Conservation (phyloP, 2,113 vertebrate genomes). For the Oreochromis tanganicae region DNA sequence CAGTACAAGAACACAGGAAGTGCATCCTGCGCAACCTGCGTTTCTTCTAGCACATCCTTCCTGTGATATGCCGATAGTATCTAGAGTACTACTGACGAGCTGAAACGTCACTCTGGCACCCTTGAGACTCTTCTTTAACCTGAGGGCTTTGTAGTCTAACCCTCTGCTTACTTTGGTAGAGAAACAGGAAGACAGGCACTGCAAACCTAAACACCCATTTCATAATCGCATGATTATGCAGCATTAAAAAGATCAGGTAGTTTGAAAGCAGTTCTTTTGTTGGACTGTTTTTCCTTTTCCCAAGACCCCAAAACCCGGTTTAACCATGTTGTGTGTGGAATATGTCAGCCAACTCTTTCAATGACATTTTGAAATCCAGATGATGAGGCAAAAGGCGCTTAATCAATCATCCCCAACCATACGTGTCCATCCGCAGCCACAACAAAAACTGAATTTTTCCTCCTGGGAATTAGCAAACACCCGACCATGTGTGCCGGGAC, state of each 20-base stretch:
- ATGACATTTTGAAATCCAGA: background rate
- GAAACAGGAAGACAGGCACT: conserved; percentile 29
- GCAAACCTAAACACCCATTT: conserved; percentile 35
- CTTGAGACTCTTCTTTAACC: conserved; percentile 1
- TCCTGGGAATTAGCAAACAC: conserved; percentile 9
- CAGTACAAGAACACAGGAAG: background rate
- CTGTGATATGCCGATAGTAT: conserved; percentile 38
- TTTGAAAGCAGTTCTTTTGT: background rate
- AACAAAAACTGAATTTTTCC: conserved; percentile 1
- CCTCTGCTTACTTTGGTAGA: conserved; percentile 12
- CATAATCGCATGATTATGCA: conserved; percentile 4
- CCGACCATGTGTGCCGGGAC: conserved; percentile 9
- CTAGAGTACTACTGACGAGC: conserved; percentile 23
- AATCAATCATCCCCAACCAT: conserved; percentile 31
- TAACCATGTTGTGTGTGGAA: background rate
- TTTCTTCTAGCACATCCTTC: conserved; percentile 53
- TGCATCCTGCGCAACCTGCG: background rate
- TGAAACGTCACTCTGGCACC: conserved; percentile 14
- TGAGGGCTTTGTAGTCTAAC: background rate
- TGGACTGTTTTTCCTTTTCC: background rate
- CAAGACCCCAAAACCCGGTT: background rate
- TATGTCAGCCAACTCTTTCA: background rate
- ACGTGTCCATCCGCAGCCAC: conserved; percentile 22
- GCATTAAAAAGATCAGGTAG: background rate
- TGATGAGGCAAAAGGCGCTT: background rate